Conservation (phyloP, 1,140 invertebrate species). For the Drosophila setifemur region DNA sequence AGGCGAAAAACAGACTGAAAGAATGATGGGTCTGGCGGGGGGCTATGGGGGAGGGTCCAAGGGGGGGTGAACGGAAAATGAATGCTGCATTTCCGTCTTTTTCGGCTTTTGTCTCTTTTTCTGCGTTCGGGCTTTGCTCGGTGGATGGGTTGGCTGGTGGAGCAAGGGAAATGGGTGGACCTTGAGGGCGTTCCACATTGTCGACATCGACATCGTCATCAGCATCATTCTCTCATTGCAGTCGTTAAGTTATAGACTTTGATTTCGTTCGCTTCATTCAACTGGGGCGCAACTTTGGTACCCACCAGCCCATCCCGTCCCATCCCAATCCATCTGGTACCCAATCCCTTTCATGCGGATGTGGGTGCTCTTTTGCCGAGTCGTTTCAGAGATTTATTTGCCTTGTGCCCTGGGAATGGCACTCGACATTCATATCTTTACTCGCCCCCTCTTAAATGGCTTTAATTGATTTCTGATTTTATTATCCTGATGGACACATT, state of each 20-base stretch:
- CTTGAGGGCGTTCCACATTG: conserved; percentile 29
- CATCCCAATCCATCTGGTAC: background rate
- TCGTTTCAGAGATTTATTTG: conserved; percentile 60
- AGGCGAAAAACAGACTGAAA: conserved; percentile 25
- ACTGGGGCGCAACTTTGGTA: conserved; percentile 23
- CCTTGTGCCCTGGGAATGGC: conserved; percentile 14
- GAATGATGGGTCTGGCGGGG: background rate
- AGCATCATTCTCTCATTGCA: conserved; percentile 26
- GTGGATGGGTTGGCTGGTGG: background rate
- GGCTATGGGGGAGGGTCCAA: background rate
- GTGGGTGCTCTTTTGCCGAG: background rate
- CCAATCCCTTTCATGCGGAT: too few relatives aligned
- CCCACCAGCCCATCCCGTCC: background rate
- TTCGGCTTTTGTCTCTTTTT: conserved; percentile 51
- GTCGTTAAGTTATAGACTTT: conserved; percentile 62
- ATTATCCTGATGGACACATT: conserved; percentile 40
- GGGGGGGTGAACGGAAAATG: conserved; percentile 31
- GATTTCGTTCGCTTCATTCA: conserved; percentile 48
- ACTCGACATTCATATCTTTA: conserved; percentile 33
- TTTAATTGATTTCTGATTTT: conserved; percentile 61
- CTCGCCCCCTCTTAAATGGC: conserved; percentile 17
- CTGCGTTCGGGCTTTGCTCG: conserved; percentile 25
- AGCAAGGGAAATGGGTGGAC: conserved; percentile 1
- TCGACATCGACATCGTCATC: conserved; percentile 15
- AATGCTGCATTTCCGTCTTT: conserved; percentile 68